Percentiles rank a stretch among this genome's conserved stretches.
These are phyloP conservation scores for Tetraodon nigroviridis DNA, from an alignment of 2,113 vertebrate genomes.

Conservation along the genomic window DNA sequence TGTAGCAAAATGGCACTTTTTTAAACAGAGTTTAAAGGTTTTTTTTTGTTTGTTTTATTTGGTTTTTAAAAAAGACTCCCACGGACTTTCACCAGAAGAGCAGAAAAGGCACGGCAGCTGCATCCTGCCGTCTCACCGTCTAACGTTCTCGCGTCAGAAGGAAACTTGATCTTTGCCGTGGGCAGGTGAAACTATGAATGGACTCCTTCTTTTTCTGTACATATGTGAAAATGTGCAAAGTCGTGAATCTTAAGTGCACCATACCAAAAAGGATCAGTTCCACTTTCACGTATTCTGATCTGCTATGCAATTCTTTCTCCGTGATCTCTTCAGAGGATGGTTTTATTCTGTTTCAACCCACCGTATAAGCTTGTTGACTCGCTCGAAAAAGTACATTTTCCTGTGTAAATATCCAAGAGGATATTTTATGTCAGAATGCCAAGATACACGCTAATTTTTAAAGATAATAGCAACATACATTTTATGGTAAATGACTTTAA, in stretches of 20 bases:
- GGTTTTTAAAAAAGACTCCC: slow-evolving; percentile 46
- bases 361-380: slow-evolving; percentile 83
- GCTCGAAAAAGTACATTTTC: slow-evolving; percentile 77
- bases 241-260: slow-evolving; percentile 76
- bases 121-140: slow-evolving; percentile 50
- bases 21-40: slow-evolving; percentile 51
- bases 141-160: slow-evolving; percentile 61
- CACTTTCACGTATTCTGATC: slow-evolving; percentile 81
- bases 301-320: slow-evolving; percentile 91
- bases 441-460: slow-evolving; percentile 82
- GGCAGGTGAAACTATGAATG: slow-evolving; percentile 72
- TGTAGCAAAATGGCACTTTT: slow-evolving; percentile 96
- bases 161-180: slow-evolving; percentile 62
- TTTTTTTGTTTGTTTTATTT: slow-evolving; percentile 25
- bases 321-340: slow-evolving; percentile 76
- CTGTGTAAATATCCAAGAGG: slow-evolving; percentile 73
- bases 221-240: slow-evolving; percentile 71
- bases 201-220: slow-evolving; percentile 73
- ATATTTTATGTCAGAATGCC: slow-evolving; percentile 77
- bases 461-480: slow-evolving; percentile 70
- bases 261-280: slow-evolving; percentile 85
- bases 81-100: slow-evolving; percentile 48
- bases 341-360: slow-evolving; percentile 77
- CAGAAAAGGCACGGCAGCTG: slow-evolving; percentile 23
- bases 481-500: slow-evolving; percentile 85